Base-by-base conservation (phyloP, 2,888 invertebrate species). In the Melieria crassipennis region DNA sequence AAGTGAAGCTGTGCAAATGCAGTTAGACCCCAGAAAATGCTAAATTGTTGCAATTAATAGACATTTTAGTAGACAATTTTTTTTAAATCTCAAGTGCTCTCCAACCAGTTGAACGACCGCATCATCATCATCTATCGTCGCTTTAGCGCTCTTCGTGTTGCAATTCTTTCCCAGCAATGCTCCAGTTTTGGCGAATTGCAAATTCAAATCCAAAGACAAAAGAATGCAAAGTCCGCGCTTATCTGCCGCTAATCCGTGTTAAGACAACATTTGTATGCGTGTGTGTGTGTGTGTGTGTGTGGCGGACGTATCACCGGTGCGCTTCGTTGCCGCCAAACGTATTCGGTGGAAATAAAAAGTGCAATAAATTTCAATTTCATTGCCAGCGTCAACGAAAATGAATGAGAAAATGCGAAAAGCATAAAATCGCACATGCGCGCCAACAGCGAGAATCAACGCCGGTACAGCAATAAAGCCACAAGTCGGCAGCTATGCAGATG, bases 271-370 rank as follows among this genome's bases (percentile, higher is more conserved):
- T 3, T 58, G 42, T 7, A 52, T 3, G 55, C 10, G 45, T 10
- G 56, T 16, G 46, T 55, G 65, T 10, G 7, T 55, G 11, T 55
- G 46, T 65, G 42, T 11, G 60, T 66, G 42, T 66, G 50, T 67
- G 16, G 50, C 7, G 50, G 43, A 30, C 30, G 3, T 30, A 30
- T 30, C 30, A 30, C 30, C 67, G 67, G 60, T 52, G 50, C 60
- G 67, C 67, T 60, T 43, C 45, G 43, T 60, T 50, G 60, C 67
- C 67, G 67, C 61, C 61, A 67, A 30, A 67, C 67, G 67, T 67
- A 58, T 67, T 83, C 82, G 82, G 82, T 80, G 80, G 79, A 83
- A 84, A 83, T 84, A 84, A 84, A 83, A 84, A 79, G 82, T 79
- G 83, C 81, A 80, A 84, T 84, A 84, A 84, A 84, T 84, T 84